These are phyloP conservation scores for Limosa lapponica DNA, from an alignment of 2,797 vertebrate species.

Conservation along the genomic window DNA sequence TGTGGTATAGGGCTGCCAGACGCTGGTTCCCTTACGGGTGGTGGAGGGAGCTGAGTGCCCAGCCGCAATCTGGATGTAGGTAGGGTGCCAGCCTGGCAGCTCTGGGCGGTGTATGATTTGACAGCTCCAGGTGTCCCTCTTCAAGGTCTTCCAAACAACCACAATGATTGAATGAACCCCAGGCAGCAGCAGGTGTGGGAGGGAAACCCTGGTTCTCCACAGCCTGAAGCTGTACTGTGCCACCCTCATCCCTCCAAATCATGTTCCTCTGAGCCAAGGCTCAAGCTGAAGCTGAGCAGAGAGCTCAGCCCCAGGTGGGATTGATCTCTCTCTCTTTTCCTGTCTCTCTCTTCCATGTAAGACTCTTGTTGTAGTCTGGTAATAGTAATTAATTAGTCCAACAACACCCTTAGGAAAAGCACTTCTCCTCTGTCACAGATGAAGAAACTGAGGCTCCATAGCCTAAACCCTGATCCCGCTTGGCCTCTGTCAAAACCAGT, in stretches of 20 bases:
- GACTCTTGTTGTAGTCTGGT: background rate
- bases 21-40: rapidly evolving
- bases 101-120: background rate
- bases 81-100: background rate
- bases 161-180: background rate
- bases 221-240: background rate
- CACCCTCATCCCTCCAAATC: background rate
- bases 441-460: background rate
- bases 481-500: background rate
- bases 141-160: conserved; percentile 29
- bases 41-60: background rate
- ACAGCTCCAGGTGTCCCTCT: conserved; percentile 1
- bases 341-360: background rate
- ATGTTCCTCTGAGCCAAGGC: background rate
- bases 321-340: background rate
- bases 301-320: background rate
- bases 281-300: background rate
- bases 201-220: background rate
- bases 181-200: background rate
- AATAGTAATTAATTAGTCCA: background rate
- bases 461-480: background rate
- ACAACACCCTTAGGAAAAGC: background rate
- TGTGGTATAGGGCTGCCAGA: background rate
- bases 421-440: background rate
- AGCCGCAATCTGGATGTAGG: background rate